Evolutionary conservation across 2,113 vertebrate species (phyloP).

Genomic region (Indri indri): DNA sequence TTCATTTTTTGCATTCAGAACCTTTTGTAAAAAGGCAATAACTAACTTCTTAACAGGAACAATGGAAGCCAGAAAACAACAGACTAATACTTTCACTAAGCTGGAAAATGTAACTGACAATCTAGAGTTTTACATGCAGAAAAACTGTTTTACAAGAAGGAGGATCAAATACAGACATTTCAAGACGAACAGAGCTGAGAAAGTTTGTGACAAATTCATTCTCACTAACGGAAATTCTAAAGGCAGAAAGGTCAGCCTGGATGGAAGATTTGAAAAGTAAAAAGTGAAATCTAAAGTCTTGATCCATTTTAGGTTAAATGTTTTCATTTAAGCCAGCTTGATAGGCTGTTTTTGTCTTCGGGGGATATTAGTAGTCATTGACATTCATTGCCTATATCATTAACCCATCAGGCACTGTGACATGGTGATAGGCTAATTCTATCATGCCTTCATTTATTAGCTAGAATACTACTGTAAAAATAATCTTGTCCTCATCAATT

Average conservation of each 20-base stretch:
- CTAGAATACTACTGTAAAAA: neutral
- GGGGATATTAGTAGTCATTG: no score
- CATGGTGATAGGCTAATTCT: neutral
- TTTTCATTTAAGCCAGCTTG: neutral
- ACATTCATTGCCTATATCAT: neutral
- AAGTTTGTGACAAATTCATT: neutral
- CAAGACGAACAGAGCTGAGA: neutral
- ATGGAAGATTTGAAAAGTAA: neutral
- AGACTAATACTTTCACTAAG: neutral
- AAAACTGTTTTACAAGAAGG: neutral
- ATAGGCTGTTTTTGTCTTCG: neutral
- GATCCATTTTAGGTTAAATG: neutral
- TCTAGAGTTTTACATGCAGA: neutral
- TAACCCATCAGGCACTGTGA: neutral
- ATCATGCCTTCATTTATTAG: neutral
- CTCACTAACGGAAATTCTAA: neutral
- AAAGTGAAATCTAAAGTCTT: neutral
- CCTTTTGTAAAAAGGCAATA: neutral
- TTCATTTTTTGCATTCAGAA: neutral
- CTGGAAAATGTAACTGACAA: neutral
- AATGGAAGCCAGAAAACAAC: neutral
- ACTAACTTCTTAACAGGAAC: neutral
- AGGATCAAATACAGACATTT: neutral
- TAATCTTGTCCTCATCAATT: neutral
- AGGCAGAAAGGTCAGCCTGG: neutral